Percentiles rank a stretch among this genome's conserved stretches.
Evolutionary conservation across 2,888 invertebrate genomes (phyloP).

Genomic region (Osedax fenrisi): DNA sequence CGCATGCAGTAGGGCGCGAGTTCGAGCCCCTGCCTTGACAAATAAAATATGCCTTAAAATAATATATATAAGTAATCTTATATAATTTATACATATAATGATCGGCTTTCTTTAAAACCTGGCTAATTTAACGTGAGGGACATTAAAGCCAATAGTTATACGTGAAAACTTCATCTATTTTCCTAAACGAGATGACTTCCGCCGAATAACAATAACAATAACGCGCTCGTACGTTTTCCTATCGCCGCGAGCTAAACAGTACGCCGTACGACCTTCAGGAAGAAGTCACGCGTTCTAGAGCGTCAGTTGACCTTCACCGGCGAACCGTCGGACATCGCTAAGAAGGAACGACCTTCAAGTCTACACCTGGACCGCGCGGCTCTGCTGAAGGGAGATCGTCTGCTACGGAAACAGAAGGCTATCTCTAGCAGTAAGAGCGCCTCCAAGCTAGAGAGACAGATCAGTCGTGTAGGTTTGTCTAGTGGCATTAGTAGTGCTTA

Average conservation of each 20-base stretch:
- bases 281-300: not conserved
- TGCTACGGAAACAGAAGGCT: not conserved
- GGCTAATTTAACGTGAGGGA: too few relatives aligned
- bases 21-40: too few relatives aligned
- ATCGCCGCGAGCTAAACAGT: not conserved
- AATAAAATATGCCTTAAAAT: too few relatives aligned
- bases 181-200: too few relatives aligned
- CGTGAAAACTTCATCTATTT: too few relatives aligned
- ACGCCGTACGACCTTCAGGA: not conserved
- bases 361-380: not conserved
- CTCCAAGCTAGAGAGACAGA: not conserved
- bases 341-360: not conserved
- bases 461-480: conserved; percentile 1
- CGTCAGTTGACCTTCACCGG: not conserved
- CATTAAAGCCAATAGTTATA: too few relatives aligned
- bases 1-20: too few relatives aligned
- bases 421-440: not conserved
- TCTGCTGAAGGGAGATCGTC: not conserved
- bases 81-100: too few relatives aligned
- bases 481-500: too few relatives aligned
- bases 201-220: conserved; percentile 42
- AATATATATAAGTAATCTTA: too few relatives aligned
- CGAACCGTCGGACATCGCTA: not conserved
- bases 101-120: too few relatives aligned
- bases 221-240: conserved; percentile 38